phyloP scores from a whole-genome alignment of 2,888 invertebrate species.

The Cenopis cana region DNA sequence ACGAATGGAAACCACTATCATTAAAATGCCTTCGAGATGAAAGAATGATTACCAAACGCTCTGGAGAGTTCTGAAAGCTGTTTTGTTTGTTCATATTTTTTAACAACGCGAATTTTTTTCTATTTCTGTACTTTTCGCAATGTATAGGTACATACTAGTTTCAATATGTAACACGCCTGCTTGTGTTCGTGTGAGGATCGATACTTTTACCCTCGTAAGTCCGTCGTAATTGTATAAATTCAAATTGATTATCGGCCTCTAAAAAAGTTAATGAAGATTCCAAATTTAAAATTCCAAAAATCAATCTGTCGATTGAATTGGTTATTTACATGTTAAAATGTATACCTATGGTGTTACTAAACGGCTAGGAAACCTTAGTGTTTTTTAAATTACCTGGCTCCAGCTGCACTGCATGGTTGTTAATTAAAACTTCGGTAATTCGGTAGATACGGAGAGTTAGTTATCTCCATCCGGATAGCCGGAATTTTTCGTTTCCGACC shows the following conservation, averaged over 20 bases:
- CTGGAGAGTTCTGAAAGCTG: not conserved
- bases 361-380: too few relatives aligned
- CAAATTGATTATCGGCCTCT: too few relatives aligned
- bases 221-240: too few relatives aligned
- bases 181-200: too few relatives aligned
- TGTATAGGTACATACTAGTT: not conserved
- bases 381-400: not conserved
- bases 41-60: conserved; percentile 6
- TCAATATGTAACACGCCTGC: too few relatives aligned
- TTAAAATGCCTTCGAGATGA: conserved; percentile 24
- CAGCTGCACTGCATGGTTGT: not conserved
- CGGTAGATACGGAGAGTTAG: conserved; percentile 17
- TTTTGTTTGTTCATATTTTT: conserved; percentile 8
- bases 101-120: conserved; percentile 1
- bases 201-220: too few relatives aligned
- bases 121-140: too few relatives aligned
- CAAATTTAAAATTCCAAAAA: too few relatives aligned
- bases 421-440: conserved; percentile 29
- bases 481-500: conserved; percentile 26
- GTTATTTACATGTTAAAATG: too few relatives aligned
- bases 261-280: too few relatives aligned
- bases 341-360: too few relatives aligned
- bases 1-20: conserved; percentile 4
- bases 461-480: conserved; percentile 4
- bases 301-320: too few relatives aligned